These are phyloP conservation scores for Hedya salicella DNA, from an alignment of 2,888 invertebrate genomes.

Conservation along the genomic window DNA sequence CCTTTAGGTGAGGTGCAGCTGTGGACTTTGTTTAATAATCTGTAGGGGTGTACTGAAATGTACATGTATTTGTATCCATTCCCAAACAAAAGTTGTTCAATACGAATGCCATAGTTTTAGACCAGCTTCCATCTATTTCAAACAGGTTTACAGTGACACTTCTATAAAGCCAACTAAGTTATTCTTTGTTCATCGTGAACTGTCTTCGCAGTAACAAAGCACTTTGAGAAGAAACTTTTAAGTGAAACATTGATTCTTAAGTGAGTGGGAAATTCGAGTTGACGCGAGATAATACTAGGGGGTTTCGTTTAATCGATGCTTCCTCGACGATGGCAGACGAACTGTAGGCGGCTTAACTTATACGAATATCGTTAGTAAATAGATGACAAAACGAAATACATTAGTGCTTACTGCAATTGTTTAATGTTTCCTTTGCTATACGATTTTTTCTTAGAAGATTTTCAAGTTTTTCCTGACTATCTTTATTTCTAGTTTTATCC, in stretches of 20 bases:
- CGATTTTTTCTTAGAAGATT: too few species aligned
- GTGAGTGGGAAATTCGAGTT: slow-evolving; percentile 57
- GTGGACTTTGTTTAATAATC: too few species aligned
- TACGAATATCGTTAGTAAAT: background rate
- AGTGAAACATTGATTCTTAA: slow-evolving; percentile 63
- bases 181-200: slow-evolving; percentile 50
- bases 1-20: too few species aligned
- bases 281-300: slow-evolving; percentile 44
- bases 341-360: background rate
- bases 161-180: slow-evolving; percentile 35
- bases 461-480: too few species aligned
- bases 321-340: background rate
- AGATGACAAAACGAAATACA: background rate
- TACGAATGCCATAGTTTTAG: background rate
- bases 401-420: background rate
- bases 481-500: too few species aligned
- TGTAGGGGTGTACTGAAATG: too few species aligned
- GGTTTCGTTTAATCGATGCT: slow-evolving; percentile 33
- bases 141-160: background rate
- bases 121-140: background rate
- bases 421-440: too few species aligned
- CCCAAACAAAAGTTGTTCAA: background rate
- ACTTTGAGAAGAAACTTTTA: slow-evolving; percentile 60
- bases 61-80: too few species aligned
- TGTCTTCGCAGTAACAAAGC: slow-evolving; percentile 53